These are phyloP conservation scores for Pseudococcus viburni DNA, from an alignment of 2,888 invertebrate genomes.

Conservation along the genomic window DNA sequence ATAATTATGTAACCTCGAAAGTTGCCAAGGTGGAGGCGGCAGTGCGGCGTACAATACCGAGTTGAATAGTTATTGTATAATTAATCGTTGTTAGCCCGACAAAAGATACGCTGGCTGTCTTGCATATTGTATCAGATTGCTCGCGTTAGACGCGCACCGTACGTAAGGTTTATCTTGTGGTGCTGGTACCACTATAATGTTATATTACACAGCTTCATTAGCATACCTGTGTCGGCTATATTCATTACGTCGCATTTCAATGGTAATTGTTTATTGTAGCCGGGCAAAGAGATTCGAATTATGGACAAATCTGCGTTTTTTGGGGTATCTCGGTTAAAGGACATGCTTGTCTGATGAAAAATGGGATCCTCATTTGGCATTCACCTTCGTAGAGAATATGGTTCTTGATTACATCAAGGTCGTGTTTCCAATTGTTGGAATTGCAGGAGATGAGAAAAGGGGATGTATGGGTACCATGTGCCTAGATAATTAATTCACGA, in stretches of 20 bases:
- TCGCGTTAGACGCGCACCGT: not conserved
- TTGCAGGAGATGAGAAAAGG: no score
- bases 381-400: no score
- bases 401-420: no score
- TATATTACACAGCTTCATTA: conserved; percentile 27
- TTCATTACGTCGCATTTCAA: conserved; percentile 30
- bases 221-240: conserved; percentile 40
- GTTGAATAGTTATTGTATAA: conserved; percentile 48
- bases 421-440: no score
- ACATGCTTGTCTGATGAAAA: no score
- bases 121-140: conserved; percentile 42
- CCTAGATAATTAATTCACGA: no score
- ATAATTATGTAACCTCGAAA: conserved; percentile 41
- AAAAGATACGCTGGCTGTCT: conserved; percentile 23
- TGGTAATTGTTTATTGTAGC: conserved; percentile 10
- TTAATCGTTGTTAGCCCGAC: conserved; percentile 20
- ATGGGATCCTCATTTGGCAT: no score
- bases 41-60: not conserved
- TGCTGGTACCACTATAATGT: not conserved
- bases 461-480: no score
- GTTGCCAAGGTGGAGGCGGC: not conserved
- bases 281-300: not conserved
- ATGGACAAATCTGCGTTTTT: not conserved
- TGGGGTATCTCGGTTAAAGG: not conserved
- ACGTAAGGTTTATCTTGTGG: conserved; percentile 19